phyloP scores from a whole-genome alignment of 2,888 invertebrate species.

The Kuschelorhynchus macadamiae region DNA sequence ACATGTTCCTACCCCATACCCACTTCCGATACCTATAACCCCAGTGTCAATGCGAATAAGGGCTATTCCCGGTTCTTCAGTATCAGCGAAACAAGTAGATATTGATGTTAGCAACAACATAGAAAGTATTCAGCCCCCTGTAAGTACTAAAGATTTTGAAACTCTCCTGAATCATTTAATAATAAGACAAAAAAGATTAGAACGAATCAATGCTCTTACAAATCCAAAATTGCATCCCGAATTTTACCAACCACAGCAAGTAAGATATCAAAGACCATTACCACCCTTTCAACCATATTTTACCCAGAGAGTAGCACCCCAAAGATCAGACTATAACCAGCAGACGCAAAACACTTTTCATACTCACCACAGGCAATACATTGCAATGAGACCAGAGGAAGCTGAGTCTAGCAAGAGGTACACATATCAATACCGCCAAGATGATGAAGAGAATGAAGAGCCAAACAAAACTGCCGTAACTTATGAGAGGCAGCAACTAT shows the following conservation, averaged over 20 bases:
- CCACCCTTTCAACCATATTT: conserved; percentile 53
- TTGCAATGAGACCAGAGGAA: conserved; percentile 29
- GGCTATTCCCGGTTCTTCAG: conserved; percentile 37
- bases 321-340: conserved; percentile 50
- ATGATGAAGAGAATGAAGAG: conserved; percentile 54
- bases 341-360: conserved; percentile 43
- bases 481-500: conserved; percentile 40
- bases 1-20: conserved; percentile 58
- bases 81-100: conserved; percentile 46
- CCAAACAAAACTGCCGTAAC: conserved; percentile 19
- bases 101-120: conserved; percentile 67
- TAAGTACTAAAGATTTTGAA: conserved; percentile 80
- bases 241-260: conserved; percentile 38
- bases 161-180: conserved; percentile 77
- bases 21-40: conserved; percentile 56
- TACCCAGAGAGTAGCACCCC: conserved; percentile 48
- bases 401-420: conserved; percentile 1
- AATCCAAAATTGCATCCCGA: conserved; percentile 27
- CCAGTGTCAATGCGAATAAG: conserved; percentile 57
- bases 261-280: conserved; percentile 33
- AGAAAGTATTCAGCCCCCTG: conserved; percentile 77
- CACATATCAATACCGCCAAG: conserved; percentile 43
- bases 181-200: conserved; percentile 74
- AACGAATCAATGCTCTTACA: conserved; percentile 71
- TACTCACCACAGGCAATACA: conserved; percentile 40